phyloP scores from a whole-genome alignment of 2,113 vertebrate genomes.

The Centrocercus urophasianus region DNA sequence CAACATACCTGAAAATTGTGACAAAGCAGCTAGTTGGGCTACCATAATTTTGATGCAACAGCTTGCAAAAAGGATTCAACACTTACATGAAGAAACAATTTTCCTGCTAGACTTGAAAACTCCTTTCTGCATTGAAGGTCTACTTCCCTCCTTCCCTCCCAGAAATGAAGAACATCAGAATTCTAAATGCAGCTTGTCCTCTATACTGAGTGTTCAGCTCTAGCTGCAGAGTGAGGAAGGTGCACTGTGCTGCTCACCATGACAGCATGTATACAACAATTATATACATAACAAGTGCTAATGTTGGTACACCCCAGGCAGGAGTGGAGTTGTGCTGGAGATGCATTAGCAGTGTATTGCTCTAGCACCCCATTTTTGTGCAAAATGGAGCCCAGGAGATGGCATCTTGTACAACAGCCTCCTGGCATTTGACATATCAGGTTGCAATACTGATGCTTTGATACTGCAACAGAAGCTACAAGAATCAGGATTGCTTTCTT shows the following conservation, averaged over 20 bases:
- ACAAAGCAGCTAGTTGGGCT: background rate
- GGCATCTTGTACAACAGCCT: background rate
- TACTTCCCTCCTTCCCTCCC: background rate
- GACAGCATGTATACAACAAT: background rate
- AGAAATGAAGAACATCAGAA: background rate
- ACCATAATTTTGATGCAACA: background rate
- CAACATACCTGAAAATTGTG: background rate
- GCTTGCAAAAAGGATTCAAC: background rate
- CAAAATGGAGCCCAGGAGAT: background rate
- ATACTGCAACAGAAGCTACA: background rate
- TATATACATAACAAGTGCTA: background rate
- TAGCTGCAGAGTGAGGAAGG: background rate
- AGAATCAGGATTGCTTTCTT: background rate
- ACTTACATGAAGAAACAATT: background rate
- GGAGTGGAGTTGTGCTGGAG: background rate
- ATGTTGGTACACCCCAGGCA: background rate
- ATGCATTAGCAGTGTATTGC: accelerated
- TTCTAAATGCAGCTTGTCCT: background rate
- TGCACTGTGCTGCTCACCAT: background rate
- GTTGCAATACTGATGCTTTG: background rate
- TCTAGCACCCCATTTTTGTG: background rate
- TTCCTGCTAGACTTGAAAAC: background rate
- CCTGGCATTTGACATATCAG: background rate
- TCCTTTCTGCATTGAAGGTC: background rate
- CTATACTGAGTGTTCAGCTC: background rate